Percentiles rank a stretch among this genome's conserved stretches.
phyloP scores from a whole-genome alignment of 2,113 vertebrate genomes.

The Otus sunia region DNA sequence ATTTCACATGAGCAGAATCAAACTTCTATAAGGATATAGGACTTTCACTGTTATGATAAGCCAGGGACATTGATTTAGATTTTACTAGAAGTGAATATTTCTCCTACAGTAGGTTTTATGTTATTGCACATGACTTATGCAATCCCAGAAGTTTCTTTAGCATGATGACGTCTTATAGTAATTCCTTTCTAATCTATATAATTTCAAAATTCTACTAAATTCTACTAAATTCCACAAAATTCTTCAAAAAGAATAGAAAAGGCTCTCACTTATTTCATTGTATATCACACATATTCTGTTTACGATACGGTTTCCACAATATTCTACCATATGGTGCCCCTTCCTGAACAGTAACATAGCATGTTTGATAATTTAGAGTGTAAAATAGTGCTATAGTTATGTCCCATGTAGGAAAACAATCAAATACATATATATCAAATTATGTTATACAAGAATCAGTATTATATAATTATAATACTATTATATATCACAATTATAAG shows the following conservation, averaged over 20 bases:
- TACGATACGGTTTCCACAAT: neutral
- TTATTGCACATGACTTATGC: neutral
- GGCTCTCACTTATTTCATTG: neutral
- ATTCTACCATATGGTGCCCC: neutral
- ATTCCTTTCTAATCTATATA: neutral
- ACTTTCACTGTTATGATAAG: neutral
- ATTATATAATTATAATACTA: neutral
- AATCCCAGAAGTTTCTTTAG: neutral
- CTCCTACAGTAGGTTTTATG: neutral
- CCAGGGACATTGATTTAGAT: neutral
- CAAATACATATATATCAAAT: neutral
- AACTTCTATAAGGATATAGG: neutral
- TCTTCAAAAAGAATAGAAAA: neutral
- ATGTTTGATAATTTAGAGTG: neutral
- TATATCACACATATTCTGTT: neutral
- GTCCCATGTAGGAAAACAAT: neutral
- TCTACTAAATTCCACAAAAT: no score
- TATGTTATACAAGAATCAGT: neutral
- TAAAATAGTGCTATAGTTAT: neutral
- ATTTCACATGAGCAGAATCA: neutral
- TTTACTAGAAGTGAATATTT: neutral
- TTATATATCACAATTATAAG: neutral
- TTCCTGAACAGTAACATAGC: neutral
- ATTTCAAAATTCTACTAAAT: neutral
- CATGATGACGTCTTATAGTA: neutral